Evolutionary conservation across 2,797 vertebrate species (phyloP), one percentile per base, ranked within the genome.

Genomic region (Mormyrus proboscirostris): DNA sequence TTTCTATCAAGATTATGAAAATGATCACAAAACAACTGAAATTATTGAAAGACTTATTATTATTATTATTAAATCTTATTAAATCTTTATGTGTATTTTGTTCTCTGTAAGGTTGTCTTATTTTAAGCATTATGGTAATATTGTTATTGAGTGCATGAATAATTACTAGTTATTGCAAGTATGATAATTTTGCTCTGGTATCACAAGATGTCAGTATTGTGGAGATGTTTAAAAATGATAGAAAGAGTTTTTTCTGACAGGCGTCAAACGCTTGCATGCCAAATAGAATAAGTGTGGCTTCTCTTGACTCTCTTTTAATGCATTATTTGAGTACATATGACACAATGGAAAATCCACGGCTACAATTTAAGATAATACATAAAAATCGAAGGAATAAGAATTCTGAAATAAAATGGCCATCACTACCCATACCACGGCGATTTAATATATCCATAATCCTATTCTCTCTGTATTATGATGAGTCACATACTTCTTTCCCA

Each of bases 131-230:
- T 41, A 44, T 2, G 19, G 6, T 79, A 44, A 9, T 9, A 4
- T 79, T 44, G 38, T 7, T 44, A 79, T n/a, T n/a, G 6, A 44
- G 16, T 79, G 16, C 82, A 22, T 44, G 10, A 84, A 84, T 84
- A 84, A 33, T 33, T 73, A 4, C 65, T 73, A 5, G 2, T 69
- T 73, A 73, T 73, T 38, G 47, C 8, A 44, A 22, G 47, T 4
- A 49, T 84, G 44, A 50, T 84, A 12, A 84, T 84, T 49, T 84
- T 49, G 82, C n/a, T 25, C 22, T 51, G n/a, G 82, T 25, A 84
- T 84, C 47, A 84, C 82, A 84, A 49, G 82, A 84, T 84, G 82
- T 84, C 82, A 84, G 82, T 84, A 84, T 84, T 84, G 82, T 0
- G 47, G 82, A 84, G 44, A 14, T 84, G 22, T 84, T 84, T 50